Evolutionary conservation across 2,113 vertebrate species (phyloP), one percentile per base, ranked within the genome.

Genomic region (Ochotona curzoniae): DNA sequence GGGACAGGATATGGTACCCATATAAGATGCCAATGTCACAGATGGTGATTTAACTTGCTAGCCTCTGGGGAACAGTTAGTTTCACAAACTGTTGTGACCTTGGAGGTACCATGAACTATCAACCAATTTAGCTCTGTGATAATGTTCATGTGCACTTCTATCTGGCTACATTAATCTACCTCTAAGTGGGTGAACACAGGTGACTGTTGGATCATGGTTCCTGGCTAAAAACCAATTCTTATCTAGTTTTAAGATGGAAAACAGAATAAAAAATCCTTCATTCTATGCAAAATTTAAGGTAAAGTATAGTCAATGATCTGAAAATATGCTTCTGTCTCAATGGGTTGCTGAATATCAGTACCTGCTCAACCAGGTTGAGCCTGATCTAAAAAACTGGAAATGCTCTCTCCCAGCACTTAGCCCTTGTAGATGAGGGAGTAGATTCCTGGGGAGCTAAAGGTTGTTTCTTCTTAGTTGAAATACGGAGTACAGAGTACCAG

Each of bases 391-490:
- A 73, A 66, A 67, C 11, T 93, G 30, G 28, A 35, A 63, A 80
- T 51, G 12, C 47, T 93, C 79, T 70, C 66, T 76, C 3, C 26
- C 57, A 74, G 35, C 14, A 60, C 15, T 89, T 73, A 78, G 18
- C 32, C 32, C 57, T 95, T 90, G 51, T 82, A 60, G 23, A 67
- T 84, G 4, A 1, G 13, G 32, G n/a, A 90, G 32, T 13, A 60
- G 4, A 44, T 96, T 89, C 44, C 38, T 3, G 3, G 20, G 88
- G 47, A 82, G 38, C 25, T 75, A 73, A 69, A 82, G 17, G 67
- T 61, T 23, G 11, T 81, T 75, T 91, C 12, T 89, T 81, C 64
- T 83, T 49, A 86, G 25, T 51, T 92, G 69, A 92, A 87, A 75
- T 4, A 32, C 26, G 18, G 88, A 87, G 3, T 61, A 61, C 25